A percentile compares a stretch with the other conserved stretches of the same genome.
These are phyloP conservation scores for Agrotis segetum DNA, from an alignment of 2,888 invertebrate genomes.

Conservation along the genomic window DNA sequence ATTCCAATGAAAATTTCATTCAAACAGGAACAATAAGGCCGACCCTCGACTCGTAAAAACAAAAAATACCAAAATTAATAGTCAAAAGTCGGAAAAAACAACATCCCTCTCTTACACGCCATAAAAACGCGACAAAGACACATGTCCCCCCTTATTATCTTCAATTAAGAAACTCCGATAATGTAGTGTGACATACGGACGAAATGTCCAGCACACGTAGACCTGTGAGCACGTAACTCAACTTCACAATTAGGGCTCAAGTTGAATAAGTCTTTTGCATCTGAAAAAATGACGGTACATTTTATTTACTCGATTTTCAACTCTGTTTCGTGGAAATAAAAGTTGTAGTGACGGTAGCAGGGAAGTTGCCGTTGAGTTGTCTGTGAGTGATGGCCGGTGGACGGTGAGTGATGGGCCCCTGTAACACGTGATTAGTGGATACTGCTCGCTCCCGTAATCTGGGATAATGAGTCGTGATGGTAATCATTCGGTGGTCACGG, in stretches of 20 bases:
- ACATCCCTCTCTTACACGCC: slow-evolving; percentile 85
- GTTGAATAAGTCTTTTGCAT: slow-evolving; percentile 71
- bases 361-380: slow-evolving; percentile 61
- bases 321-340: slow-evolving; percentile 65
- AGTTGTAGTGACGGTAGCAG: slow-evolving; percentile 28
- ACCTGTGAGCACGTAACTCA: slow-evolving; percentile 57
- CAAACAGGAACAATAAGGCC: slow-evolving; percentile 29
- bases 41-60: slow-evolving; percentile 30
- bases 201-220: slow-evolving; percentile 71
- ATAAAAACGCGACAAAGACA: slow-evolving; percentile 90
- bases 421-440: slow-evolving; percentile 87
- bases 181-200: slow-evolving; percentile 87
- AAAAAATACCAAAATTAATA: slow-evolving; percentile 62
- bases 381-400: slow-evolving; percentile 70
- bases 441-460: slow-evolving; percentile 82
- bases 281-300: slow-evolving; percentile 69
- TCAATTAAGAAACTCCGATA: slow-evolving; percentile 90
- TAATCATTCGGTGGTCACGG: slow-evolving; percentile 63
- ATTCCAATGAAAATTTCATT: slow-evolving; percentile 28
- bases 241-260: slow-evolving; percentile 67
- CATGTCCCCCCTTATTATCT: slow-evolving; percentile 90
- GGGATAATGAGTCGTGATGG: slow-evolving; percentile 83
- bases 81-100: slow-evolving; percentile 81
- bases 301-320: slow-evolving; percentile 63
- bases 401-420: slow-evolving; percentile 84